Conservation (phyloP, 2,888 invertebrate genomes). For the Rotaria sp. region DNA sequence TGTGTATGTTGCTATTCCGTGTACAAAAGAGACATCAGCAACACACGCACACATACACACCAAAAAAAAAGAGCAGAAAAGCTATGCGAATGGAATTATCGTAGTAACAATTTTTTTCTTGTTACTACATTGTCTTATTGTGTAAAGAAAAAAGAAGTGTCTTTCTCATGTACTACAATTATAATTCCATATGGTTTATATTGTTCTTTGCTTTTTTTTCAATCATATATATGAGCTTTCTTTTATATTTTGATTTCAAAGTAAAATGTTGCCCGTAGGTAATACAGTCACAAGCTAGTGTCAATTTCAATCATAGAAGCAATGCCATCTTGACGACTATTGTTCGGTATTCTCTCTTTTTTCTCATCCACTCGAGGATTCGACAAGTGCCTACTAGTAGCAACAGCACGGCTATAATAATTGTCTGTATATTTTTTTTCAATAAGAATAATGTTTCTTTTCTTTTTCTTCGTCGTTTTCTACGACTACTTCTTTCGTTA, state of each 20-base stretch:
- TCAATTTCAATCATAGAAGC: not conserved
- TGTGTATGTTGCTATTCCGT: too few relatives aligned
- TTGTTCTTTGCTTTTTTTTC: not conserved
- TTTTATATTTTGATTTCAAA: not conserved
- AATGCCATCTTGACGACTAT: not conserved
- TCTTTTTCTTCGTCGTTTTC: not conserved
- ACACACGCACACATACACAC: too few relatives aligned
- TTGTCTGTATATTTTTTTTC: not conserved
- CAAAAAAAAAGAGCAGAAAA: not conserved
- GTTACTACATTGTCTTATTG: not conserved
- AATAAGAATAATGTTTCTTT: not conserved
- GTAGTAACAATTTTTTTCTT: not conserved
- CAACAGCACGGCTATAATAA: not conserved
- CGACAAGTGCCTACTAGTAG: not conserved
- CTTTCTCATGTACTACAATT: not conserved
- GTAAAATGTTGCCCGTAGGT: not conserved
- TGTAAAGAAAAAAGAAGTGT: not conserved
- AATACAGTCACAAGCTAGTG: not conserved
- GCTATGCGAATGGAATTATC: not conserved
- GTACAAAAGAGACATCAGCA: too few relatives aligned
- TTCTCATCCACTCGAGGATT: not conserved
- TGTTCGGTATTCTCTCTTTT: not conserved
- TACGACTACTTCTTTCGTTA: not conserved
- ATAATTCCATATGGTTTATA: conserved; percentile 2
- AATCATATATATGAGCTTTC: not conserved